Base-by-base conservation (phyloP, 2,797 vertebrate genomes). In the Mycteria americana region DNA sequence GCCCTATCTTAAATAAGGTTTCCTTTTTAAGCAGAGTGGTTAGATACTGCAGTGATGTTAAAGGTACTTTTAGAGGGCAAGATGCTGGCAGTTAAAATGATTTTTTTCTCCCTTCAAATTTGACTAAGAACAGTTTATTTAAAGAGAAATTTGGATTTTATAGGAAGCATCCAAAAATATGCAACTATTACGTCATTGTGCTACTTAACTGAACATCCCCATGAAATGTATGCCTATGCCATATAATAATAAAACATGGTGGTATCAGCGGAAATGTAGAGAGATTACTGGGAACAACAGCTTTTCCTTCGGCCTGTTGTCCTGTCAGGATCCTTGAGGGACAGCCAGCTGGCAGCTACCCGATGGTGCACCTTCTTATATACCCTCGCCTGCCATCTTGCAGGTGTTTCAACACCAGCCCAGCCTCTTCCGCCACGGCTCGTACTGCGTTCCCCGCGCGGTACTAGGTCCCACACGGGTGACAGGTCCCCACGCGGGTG, bases 301-400 rank as follows among this genome's bases (percentile, higher is more conserved):
- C 73, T 57, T 78, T 28, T 53, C 67, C 43, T 28, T 13, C 0
- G 7, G 35, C 39, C 60, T 5, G 13, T 0, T 1, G 22, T 18
- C 30, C 43, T 25, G 51, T 1, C 46, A 7, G 15, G 13, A 15
- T 0, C 19, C 23, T 0, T 12, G 63, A 33, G 10, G 48, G 33
- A 1, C 6, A 2, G 60, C 54, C 28, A 0, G 15, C 23, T 7
- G 48, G 10, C 30, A 11, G 2, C 63, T 4, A 5, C 35, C 15
- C 5, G 8, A 1, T 3, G 1, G 0, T 0, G 9, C 31, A 2
- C 13, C 46, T 25, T 7, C n/a, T 12, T 1, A 2, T 1, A 8
- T 1, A 6, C 43, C 37, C 46, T 10, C 16, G 19, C 33, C 74
- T 14, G 74, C 33, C 85, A 35, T 8, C 67, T 45, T 24, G 67